A percentile compares a stretch with the other conserved stretches of the same genome.
These are phyloP conservation scores for Alligator sinensis DNA, from an alignment of 2,113 vertebrate genomes.

Conservation along the genomic window DNA sequence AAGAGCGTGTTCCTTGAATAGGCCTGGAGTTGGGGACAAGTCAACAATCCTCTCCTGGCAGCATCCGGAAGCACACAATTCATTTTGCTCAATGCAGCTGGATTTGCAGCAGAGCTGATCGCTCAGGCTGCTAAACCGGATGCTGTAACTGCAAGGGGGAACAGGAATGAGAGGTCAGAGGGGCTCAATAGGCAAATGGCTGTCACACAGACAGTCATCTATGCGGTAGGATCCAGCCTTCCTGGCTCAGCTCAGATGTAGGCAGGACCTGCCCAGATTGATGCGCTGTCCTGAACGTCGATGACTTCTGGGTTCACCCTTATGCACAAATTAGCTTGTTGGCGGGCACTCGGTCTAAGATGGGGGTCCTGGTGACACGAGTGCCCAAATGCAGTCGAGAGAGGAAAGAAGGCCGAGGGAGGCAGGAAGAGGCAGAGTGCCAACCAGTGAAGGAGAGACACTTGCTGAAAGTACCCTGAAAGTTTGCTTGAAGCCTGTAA, in stretches of 20 bases:
- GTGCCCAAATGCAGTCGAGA: rapidly evolving
- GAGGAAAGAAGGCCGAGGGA: not conserved
- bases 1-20: not conserved
- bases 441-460: not conserved
- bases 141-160: not conserved
- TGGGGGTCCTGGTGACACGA: not conserved
- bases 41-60: rapidly evolving
- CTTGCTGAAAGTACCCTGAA: rapidly evolving
- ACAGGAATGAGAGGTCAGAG: not conserved
- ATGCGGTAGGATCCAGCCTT: not conserved
- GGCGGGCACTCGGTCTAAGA: not conserved
- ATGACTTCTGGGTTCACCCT: rapidly evolving
- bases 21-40: rapidly evolving
- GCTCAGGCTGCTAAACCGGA: not conserved
- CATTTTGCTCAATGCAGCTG: not conserved
- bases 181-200: no score
- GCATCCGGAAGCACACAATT: rapidly evolving
- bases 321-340: not conserved
- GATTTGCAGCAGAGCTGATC: not conserved
- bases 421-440: not conserved
- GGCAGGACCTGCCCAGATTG: rapidly evolving
- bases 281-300: not conserved
- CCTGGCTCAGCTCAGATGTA: not conserved
- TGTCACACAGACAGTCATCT: not conserved
- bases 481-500: not conserved